Conservation (phyloP, 2,888 invertebrate genomes). For the Drosophila buzzatii region DNA sequence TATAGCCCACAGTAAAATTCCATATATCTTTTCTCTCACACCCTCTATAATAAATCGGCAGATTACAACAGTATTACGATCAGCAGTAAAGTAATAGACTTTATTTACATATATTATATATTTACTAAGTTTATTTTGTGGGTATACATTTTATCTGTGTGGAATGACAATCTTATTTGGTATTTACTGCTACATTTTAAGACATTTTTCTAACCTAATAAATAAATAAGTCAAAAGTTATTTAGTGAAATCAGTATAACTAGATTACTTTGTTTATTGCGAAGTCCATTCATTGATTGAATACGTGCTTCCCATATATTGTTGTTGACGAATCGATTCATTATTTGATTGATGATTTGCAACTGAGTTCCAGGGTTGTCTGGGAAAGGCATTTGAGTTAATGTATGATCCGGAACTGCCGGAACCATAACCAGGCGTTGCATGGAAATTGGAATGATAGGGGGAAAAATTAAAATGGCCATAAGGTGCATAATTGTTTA, state of each 20-base stretch:
- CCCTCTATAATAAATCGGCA: neutral
- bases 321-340: slow-evolving; percentile 67
- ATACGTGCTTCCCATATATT: slow-evolving; percentile 66
- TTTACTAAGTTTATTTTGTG: slow-evolving; percentile 53
- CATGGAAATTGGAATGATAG: slow-evolving; percentile 78
- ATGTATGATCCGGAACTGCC: slow-evolving; percentile 66
- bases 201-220: slow-evolving; percentile 58
- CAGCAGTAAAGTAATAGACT: slow-evolving; percentile 11
- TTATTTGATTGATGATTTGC: slow-evolving; percentile 61
- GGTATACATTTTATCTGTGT: slow-evolving; percentile 53
- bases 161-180: slow-evolving; percentile 60
- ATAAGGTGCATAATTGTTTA: slow-evolving; percentile 79
- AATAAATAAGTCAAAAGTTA: slow-evolving; percentile 55
- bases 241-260: slow-evolving; percentile 38
- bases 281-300: slow-evolving; percentile 73
- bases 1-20: neutral
- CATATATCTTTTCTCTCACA: neutral
- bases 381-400: slow-evolving; percentile 69
- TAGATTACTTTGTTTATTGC: slow-evolving; percentile 54
- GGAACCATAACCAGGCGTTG: slow-evolving; percentile 63
- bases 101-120: slow-evolving; percentile 28
- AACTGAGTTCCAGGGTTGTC: slow-evolving; percentile 70
- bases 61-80: neutral
- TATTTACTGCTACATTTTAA: slow-evolving; percentile 54
- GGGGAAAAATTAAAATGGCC: slow-evolving; percentile 78